Base-by-base conservation (phyloP, 2,797 vertebrate species). In the Amniataba percoides region DNA sequence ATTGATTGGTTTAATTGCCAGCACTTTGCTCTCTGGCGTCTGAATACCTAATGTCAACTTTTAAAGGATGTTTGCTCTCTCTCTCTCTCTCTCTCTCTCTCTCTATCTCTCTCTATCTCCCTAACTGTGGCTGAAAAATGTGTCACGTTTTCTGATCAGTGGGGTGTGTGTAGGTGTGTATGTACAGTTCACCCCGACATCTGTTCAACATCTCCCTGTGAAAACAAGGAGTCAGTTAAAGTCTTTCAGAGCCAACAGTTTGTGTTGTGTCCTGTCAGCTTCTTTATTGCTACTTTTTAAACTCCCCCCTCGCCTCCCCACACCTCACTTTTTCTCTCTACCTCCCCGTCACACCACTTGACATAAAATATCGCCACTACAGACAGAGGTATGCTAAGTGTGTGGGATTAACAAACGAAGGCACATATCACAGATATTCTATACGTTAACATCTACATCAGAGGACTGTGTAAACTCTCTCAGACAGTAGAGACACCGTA, bases 1-100 rank as follows among this genome's bases (percentile, higher is more conserved):
- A 99, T 97, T 98, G 97, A 98, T 98, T 96, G 96, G 97, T 98
- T 98, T 99, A 98, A 99, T 97, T 97, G 97, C 96, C 94, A 92
- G 94, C 95, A 96, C 95, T 97, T 97, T 96, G 95, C 96, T 92
- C 89, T 87, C 78, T 82, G 86, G 96, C 95, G 96, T 97, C 96
- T 96, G 97, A 97, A 98, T 97, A 96, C 95, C 96, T 97, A 97
- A 97, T 96, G 97, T 97, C 96, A 96, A 95, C 91, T 96, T 93
- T 97, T 97, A 97, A 97, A 97, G 96, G 96, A 96, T 97, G 96
- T 96, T 89, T 58, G 91, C 84, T 89, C 89, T 83, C 80, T 88
- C 87, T 86, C 66, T 69, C 18, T 59, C 42, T 52, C 7, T 60
- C 25, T 64, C 27, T 31, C 27, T 31, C 27, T 31, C 27, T 31